phyloP scores from a whole-genome alignment of 2,888 invertebrate species.

The Acleris emargana region DNA sequence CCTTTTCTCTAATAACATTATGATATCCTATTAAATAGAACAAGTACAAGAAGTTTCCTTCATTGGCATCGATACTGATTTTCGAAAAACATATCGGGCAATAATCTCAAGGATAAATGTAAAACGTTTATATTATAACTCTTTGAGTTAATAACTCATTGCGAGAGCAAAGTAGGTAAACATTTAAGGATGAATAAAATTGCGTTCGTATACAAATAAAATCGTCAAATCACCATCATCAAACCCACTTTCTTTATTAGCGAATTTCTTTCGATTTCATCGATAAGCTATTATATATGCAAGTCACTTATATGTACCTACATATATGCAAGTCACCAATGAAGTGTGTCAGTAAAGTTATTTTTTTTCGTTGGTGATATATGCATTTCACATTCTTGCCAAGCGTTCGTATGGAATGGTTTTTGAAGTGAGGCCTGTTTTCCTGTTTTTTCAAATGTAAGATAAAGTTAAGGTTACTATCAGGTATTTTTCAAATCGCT shows the following conservation, averaged over 20 bases:
- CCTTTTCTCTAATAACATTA: slow-evolving; percentile 6
- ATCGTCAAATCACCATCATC: slow-evolving; percentile 4
- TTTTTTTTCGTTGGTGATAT: slow-evolving; percentile 2
- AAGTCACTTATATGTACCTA: slow-evolving; percentile 35
- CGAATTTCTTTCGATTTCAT: slow-evolving; percentile 37
- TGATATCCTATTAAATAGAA: not conserved
- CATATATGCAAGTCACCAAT: slow-evolving; percentile 37
- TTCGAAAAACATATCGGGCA: too few relatives aligned
- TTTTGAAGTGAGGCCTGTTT: not conserved
- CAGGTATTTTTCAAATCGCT: too few relatives aligned
- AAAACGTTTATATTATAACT: too few relatives aligned
- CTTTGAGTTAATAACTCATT: too few relatives aligned
- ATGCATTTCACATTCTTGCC: slow-evolving; percentile 21
- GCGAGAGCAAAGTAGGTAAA: too few relatives aligned
- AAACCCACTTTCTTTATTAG: slow-evolving; percentile 38
- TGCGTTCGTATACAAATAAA: slow-evolving; percentile 6
- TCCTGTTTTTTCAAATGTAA: not conserved
- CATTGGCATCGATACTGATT: too few relatives aligned
- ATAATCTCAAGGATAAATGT: too few relatives aligned
- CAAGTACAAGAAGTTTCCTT: too few relatives aligned
- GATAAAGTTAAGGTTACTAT: too few relatives aligned
- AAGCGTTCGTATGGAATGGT: not conserved
- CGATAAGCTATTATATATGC: slow-evolving; percentile 34
- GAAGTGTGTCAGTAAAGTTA: slow-evolving; percentile 24
- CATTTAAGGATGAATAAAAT: not conserved